Evolutionary conservation across 2,797 vertebrate species (phyloP), one percentile per base, ranked within the genome.

Genomic region (Halcyon smyrnensis): DNA sequence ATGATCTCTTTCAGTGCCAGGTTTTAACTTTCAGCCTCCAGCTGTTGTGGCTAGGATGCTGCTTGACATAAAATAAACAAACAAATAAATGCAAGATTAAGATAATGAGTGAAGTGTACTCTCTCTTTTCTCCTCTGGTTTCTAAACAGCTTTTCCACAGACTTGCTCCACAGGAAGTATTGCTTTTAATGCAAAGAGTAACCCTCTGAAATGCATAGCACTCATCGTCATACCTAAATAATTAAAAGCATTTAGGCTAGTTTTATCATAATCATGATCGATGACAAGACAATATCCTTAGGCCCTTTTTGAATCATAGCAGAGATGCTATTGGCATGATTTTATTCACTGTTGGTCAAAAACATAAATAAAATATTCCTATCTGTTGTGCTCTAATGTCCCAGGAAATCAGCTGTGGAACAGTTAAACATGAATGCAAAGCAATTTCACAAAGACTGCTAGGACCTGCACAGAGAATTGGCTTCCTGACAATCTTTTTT

Each of bases 11-110:
- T 78, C 57, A 62, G 32, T 91, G 71, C 27, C 41, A 89, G 65
- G 46, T 92, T 96, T 97, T 62, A 91, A 75, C 87, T 94, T 88
- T 81, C 82, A 94, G 45, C 76, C 64, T 92, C 76, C 71, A 89
- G 89, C 24, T 93, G 62, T 87, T 92, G 84, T 86, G 79, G 43
- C 73, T 84, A 50, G 27, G 19, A 15, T 59, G 21, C 30, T 89
- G 25, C 56, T 85, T 94, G 53, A 88, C 54, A 56, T 68, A 65
- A 89, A 91, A 64, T 37, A 95, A 93, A 91, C 34, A 81, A 91
- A 83, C 11, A 80, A 95, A 92, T 70, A 94, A 85, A 68, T 20
- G 3, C 28, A 89, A 88, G 69, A 71, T 71, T 57, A 91, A 82
- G 39, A 39, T 57, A 60, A 85, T 30, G 45, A 75, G 12, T 73